Percentiles rank a stretch among this genome's conserved stretches.
Conservation (phyloP, 2,113 vertebrate species). For the Sphaerodactylus townsendi region DNA sequence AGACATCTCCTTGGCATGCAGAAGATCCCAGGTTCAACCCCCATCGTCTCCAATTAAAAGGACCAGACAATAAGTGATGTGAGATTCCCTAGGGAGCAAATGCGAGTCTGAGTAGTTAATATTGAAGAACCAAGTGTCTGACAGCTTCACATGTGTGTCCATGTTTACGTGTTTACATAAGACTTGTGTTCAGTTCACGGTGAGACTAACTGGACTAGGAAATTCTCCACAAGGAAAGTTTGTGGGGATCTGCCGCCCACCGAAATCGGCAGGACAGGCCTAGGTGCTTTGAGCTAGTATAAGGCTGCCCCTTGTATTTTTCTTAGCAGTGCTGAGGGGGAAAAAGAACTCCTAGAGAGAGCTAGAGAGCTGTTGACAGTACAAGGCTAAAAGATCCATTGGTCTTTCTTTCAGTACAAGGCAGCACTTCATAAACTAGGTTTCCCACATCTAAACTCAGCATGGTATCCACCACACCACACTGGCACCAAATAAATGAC, state of each 20-base stretch:
- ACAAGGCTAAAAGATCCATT: too few species aligned
- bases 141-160: too few species aligned
- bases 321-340: background rate
- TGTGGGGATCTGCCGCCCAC: background rate
- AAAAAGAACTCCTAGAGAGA: background rate
- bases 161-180: too few species aligned
- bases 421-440: background rate
- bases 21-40: too few species aligned
- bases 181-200: too few species aligned
- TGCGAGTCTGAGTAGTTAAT: too few species aligned
- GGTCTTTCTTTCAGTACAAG: background rate
- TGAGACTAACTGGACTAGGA: too few species aligned
- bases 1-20: too few species aligned
- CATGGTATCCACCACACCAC: background rate
- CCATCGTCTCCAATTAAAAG: too few species aligned
- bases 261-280: background rate
- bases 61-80: too few species aligned
- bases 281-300: background rate
- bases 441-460: background rate
- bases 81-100: too few species aligned
- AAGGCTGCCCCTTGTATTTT: background rate
- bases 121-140: too few species aligned
- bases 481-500: slow-evolving; percentile 13
- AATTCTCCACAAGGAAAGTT: background rate
- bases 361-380: background rate